Percentiles rank a stretch among this genome's conserved stretches.
Conservation (phyloP, 2,113 vertebrate species). For the Deroptyus accipitrinus region DNA sequence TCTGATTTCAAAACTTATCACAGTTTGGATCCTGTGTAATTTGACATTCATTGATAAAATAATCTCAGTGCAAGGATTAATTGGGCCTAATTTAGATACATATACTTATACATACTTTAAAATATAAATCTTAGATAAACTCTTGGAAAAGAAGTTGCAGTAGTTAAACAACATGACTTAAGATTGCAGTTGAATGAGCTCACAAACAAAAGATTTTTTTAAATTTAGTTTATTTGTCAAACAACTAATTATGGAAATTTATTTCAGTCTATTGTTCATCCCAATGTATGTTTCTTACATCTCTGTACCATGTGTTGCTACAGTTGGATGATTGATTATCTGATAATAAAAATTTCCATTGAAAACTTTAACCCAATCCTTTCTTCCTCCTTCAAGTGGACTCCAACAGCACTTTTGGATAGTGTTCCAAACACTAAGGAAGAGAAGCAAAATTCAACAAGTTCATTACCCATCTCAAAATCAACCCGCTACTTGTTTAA, state of each 20-base stretch:
- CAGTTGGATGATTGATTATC: background rate
- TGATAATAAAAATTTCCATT: background rate
- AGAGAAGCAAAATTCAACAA: background rate
- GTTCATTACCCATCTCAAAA: background rate
- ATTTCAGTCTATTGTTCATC: background rate
- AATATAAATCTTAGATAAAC: background rate
- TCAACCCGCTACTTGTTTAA: background rate
- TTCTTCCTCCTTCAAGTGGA: background rate
- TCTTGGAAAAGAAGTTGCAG: background rate
- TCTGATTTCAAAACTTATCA: background rate
- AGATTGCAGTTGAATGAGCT: background rate
- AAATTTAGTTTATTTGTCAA: background rate
- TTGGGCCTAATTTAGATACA: background rate
- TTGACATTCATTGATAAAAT: background rate
- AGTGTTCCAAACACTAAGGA: background rate
- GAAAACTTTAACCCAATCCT: background rate
- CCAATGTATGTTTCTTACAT: background rate
- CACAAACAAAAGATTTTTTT: background rate
- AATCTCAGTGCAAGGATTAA: background rate
- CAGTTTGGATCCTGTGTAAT: background rate
- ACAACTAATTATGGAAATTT: background rate
- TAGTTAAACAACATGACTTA: background rate
- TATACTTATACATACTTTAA: background rate
- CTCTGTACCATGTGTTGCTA: background rate
- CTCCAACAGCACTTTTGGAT: background rate